Conservation (phyloP, 2,113 vertebrate genomes). For the Pachyramphus minor region DNA sequence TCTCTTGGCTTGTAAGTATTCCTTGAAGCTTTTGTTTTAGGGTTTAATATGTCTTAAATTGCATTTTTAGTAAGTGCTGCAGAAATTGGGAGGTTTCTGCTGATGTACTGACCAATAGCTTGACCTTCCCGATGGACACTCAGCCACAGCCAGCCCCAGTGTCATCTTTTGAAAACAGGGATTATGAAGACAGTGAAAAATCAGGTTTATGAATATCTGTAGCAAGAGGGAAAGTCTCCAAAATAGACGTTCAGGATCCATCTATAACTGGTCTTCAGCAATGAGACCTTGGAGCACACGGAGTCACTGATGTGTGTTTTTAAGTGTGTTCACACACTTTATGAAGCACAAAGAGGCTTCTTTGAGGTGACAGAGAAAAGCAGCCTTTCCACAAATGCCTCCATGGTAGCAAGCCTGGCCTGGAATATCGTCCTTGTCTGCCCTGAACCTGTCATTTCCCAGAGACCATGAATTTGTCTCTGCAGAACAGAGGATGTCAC, state of each 20-base stretch:
- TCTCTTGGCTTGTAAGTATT: background rate
- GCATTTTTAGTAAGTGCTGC: background rate
- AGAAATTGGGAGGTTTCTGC: background rate
- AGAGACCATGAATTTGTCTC: background rate
- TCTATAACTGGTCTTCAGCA: rapidly evolving
- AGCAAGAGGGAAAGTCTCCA: background rate
- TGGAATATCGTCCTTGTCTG: background rate
- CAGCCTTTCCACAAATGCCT: background rate
- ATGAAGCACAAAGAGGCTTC: background rate
- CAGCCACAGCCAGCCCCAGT: rapidly evolving
- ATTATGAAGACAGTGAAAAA: background rate
- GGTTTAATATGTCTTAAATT: background rate
- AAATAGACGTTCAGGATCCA: rapidly evolving
- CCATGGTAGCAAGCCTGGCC: background rate
- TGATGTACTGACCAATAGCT: rapidly evolving
- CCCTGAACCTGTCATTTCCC: background rate
- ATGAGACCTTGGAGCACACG: rapidly evolving
- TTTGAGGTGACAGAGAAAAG: background rate
- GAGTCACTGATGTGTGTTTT: background rate
- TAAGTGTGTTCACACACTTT: rapidly evolving
- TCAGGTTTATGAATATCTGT: background rate
- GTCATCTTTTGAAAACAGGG: background rate
- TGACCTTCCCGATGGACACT: rapidly evolving
- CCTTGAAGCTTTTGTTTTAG: background rate
- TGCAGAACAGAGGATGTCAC: conserved; percentile 11